Evolutionary conservation across 2,113 vertebrate species (phyloP).

Genomic region (Tiliqua scincoides): DNA sequence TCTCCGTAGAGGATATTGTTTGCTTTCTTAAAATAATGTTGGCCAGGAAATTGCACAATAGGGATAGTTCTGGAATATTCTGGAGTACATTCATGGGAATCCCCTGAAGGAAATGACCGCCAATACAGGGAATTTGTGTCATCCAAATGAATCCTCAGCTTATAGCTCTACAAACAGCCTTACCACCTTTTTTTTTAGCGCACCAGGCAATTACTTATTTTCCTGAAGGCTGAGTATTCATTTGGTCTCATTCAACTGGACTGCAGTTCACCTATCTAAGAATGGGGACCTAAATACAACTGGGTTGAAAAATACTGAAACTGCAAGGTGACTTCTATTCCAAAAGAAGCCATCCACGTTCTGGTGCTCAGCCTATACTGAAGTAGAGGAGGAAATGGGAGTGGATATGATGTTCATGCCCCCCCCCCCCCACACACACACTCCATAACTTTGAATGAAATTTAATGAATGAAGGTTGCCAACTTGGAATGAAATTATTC

Average conservation of each 20-base stretch:
- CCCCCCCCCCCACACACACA: too few species aligned
- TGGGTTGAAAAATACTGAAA: too few species aligned
- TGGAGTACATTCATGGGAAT: not conserved
- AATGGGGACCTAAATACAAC: too few species aligned
- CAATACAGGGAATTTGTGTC: not conserved
- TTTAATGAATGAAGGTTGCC: too few species aligned
- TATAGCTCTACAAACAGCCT: not conserved
- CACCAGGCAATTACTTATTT: not conserved
- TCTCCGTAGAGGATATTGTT: not conserved
- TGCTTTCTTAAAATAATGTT: not conserved
- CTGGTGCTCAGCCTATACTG: too few species aligned
- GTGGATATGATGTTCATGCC: too few species aligned
- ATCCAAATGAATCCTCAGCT: not conserved
- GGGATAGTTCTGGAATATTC: not conserved
- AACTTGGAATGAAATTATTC: too few species aligned
- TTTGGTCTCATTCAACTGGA: not conserved
- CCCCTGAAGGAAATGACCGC: not conserved
- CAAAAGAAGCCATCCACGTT: too few species aligned
- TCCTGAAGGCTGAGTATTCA: not conserved
- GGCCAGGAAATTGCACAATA: not conserved
- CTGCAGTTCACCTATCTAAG: too few species aligned
- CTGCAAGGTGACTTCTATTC: too few species aligned
- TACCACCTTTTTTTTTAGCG: not conserved
- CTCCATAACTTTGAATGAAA: too few species aligned
- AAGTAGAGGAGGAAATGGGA: too few species aligned